Percentiles rank a stretch among this genome's conserved stretches.
Evolutionary conservation across 2,797 vertebrate genomes (phyloP).

Genomic region (Poliocrania exsul): DNA sequence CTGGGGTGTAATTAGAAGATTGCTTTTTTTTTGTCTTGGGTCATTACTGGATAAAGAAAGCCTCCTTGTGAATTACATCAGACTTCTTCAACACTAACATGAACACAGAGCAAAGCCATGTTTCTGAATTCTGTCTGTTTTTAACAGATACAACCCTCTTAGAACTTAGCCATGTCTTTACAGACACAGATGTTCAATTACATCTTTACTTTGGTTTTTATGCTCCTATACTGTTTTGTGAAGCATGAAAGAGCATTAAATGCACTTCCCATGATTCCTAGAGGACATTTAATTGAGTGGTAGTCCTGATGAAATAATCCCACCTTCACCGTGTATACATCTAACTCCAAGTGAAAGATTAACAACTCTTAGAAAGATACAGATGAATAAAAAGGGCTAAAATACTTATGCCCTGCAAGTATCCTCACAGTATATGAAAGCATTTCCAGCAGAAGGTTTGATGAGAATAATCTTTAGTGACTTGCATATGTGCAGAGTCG

Average conservation of each 20-base stretch:
- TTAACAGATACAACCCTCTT: neutral
- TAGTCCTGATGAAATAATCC: neutral
- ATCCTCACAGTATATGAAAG: neutral
- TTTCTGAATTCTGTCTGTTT: neutral
- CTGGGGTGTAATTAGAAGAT: neutral
- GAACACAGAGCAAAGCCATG: neutral
- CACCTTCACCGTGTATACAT: neutral
- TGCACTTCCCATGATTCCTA: neutral
- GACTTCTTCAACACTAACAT: neutral
- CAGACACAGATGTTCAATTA: neutral
- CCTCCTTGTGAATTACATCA: slow-evolving; percentile 6
- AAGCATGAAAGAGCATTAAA: neutral
- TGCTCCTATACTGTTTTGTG: neutral
- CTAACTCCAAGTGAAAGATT: neutral
- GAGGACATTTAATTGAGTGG: neutral
- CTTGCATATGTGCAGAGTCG: neutral
- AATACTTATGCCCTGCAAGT: neutral
- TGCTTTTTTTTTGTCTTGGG: neutral
- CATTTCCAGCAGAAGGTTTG: neutral
- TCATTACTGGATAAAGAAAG: slow-evolving; percentile 6
- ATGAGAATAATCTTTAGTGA: neutral
- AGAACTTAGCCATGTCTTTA: neutral
- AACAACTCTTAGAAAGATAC: neutral
- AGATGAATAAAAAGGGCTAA: neutral
- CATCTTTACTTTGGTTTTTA: neutral